phyloP scores from a whole-genome alignment of 2,113 vertebrate genomes.

The Cynoglossus semilaevis region DNA sequence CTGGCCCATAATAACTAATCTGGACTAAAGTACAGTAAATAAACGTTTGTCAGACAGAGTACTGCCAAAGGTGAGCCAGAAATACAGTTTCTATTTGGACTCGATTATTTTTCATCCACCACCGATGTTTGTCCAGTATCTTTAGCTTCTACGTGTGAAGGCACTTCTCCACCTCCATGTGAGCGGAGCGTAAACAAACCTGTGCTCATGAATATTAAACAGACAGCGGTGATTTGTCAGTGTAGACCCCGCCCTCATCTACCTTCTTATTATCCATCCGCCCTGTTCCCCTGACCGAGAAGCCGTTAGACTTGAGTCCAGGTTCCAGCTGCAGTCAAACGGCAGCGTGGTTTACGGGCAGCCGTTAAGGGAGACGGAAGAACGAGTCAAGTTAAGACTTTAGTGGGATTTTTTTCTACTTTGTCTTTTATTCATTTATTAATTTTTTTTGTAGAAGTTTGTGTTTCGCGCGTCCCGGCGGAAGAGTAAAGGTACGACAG shows the following conservation, averaged over 20 bases:
- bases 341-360: neutral
- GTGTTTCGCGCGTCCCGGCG: no score
- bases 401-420: no score
- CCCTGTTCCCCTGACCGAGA: slow-evolving; percentile 60
- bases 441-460: neutral
- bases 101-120: no score
- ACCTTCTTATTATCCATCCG: slow-evolving; percentile 79
- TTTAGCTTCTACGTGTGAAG: slow-evolving; percentile 16
- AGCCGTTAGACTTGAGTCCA: slow-evolving; percentile 15
- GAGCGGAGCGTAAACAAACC: slow-evolving; percentile 37
- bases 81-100: no score
- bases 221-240: neutral
- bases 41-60: no score
- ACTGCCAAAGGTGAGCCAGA: no score
- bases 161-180: slow-evolving; percentile 36
- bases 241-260: slow-evolving; percentile 19
- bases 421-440: no score
- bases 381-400: no score
- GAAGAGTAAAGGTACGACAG: neutral
- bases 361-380: no score
- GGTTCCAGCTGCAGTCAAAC: slow-evolving; percentile 3
- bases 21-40: no score
- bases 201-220: neutral
- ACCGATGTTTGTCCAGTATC: no score
- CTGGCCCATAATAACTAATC: no score